These are phyloP conservation scores for Dioctria rufipes DNA, from an alignment of 2,888 invertebrate species.

Conservation along the genomic window DNA sequence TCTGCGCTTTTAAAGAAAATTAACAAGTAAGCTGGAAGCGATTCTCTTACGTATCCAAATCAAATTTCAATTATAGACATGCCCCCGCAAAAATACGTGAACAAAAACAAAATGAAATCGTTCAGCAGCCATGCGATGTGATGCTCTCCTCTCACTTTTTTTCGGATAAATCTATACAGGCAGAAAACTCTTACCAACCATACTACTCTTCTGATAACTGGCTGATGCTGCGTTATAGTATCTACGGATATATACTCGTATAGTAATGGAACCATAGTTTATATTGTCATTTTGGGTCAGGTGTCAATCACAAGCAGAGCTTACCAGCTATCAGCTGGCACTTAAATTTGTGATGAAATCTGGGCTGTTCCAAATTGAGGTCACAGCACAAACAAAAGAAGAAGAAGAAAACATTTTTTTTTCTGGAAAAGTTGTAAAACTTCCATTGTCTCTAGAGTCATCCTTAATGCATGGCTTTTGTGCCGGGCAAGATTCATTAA, in stretches of 20 bases:
- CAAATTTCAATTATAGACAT: not conserved
- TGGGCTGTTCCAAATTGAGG: constrained; percentile 4
- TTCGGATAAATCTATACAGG: not conserved
- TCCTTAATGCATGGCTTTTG: too few species aligned
- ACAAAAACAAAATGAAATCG: constrained; percentile 3
- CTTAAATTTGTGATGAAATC: not conserved
- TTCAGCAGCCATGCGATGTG: not conserved
- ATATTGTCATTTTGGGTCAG: constrained; percentile 30
- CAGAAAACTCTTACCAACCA: not conserved
- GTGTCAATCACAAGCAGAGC: constrained; percentile 17
- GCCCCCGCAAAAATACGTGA: not conserved
- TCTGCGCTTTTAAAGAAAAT: too few species aligned
- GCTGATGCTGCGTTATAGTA: too few species aligned
- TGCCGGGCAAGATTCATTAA: constrained; percentile 10
- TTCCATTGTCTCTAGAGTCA: too few species aligned
- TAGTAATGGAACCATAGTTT: too few species aligned
- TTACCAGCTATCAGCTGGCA: not conserved
- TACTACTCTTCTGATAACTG: too few species aligned
- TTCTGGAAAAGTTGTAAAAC: too few species aligned
- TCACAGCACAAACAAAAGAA: not conserved
- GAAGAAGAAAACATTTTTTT: too few species aligned
- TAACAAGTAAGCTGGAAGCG: too few species aligned
- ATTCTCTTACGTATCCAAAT: not conserved
- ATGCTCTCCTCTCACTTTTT: not conserved
- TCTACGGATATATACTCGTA: too few species aligned